Evolutionary conservation across 2,888 invertebrate species (phyloP).

Genomic region (Eristalis pertinax): DNA sequence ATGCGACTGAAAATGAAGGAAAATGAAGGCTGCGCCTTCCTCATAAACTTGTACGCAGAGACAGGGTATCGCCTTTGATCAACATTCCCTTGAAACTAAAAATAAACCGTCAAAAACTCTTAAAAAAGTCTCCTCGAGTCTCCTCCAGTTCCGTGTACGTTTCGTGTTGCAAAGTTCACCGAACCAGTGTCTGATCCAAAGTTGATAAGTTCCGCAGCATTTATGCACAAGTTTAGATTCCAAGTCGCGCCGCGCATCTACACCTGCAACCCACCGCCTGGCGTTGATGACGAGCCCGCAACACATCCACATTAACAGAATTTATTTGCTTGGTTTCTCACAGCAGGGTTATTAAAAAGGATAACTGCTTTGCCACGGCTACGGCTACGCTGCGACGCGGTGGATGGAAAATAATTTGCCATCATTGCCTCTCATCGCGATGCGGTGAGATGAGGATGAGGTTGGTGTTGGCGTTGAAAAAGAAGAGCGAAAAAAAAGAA

Average conservation of each 20-base stretch:
- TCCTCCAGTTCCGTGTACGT: too few relatives aligned
- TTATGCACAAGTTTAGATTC: background rate
- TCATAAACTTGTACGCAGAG: too few relatives aligned
- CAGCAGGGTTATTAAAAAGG: slow-evolving; percentile 28
- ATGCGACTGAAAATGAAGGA: too few relatives aligned
- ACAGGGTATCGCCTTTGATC: too few relatives aligned
- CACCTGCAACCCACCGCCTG: background rate
- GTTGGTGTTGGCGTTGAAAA: background rate
- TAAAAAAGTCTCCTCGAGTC: too few relatives aligned
- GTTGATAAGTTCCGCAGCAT: background rate
- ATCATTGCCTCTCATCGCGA: background rate
- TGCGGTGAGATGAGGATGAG: background rate
- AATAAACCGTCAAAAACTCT: too few relatives aligned
- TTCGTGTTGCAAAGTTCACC: background rate
- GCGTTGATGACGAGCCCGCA: background rate
- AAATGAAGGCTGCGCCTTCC: too few relatives aligned
- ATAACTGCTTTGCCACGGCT: background rate
- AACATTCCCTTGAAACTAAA: too few relatives aligned
- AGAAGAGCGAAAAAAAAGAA: background rate
- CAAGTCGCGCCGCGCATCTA: background rate
- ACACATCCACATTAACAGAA: slow-evolving; percentile 11
- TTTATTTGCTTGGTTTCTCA: slow-evolving; percentile 16
- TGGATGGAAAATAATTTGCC: background rate
- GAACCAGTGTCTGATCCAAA: background rate
- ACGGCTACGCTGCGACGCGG: background rate